phyloP scores from a whole-genome alignment of 1,140 invertebrate species.

The Trichogramma pretiosum region DNA sequence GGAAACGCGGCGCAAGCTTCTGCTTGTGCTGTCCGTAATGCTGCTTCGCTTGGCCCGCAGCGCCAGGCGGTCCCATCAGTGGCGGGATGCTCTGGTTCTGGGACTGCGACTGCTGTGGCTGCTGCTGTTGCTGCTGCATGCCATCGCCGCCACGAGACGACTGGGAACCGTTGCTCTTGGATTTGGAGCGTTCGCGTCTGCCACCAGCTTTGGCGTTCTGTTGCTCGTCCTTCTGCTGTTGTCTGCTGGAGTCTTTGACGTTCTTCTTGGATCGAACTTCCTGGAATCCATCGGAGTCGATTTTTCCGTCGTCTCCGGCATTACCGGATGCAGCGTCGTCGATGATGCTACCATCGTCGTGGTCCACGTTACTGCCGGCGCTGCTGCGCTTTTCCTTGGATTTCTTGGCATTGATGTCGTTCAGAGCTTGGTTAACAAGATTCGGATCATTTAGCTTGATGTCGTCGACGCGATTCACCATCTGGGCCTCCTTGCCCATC shows the following conservation, averaged over 20 bases:
- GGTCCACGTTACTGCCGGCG: conserved; percentile 33
- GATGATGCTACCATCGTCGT: conserved; percentile 44
- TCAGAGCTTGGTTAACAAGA: conserved; percentile 51
- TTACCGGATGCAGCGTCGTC: conserved; percentile 29
- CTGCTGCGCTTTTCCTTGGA: conserved; percentile 21
- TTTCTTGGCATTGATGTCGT: conserved; percentile 42
- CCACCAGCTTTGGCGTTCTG: conserved; percentile 34
- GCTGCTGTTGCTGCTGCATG: conserved; percentile 21
- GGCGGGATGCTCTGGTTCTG: conserved; percentile 49
- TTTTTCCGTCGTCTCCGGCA: conserved; percentile 31
- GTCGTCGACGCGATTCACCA: conserved; percentile 52
- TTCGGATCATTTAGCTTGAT: conserved; percentile 51
- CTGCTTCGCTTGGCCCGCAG: conserved; percentile 28
- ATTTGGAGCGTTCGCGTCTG: conserved; percentile 37
- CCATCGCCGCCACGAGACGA: not conserved
- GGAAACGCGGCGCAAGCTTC: conserved; percentile 71
- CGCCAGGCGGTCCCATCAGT: conserved; percentile 41
- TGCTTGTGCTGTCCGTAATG: conserved; percentile 49
- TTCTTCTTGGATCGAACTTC: conserved; percentile 78
- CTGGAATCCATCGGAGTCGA: conserved; percentile 70
- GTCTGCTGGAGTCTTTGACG: conserved; percentile 52
- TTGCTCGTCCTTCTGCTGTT: conserved; percentile 45
- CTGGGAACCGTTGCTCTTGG: conserved; percentile 31
- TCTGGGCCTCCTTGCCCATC: conserved; percentile 36
- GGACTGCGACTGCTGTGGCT: conserved; percentile 31